Base-by-base conservation (phyloP, 2,888 invertebrate species). In the Diaprepes abbreviatus region DNA sequence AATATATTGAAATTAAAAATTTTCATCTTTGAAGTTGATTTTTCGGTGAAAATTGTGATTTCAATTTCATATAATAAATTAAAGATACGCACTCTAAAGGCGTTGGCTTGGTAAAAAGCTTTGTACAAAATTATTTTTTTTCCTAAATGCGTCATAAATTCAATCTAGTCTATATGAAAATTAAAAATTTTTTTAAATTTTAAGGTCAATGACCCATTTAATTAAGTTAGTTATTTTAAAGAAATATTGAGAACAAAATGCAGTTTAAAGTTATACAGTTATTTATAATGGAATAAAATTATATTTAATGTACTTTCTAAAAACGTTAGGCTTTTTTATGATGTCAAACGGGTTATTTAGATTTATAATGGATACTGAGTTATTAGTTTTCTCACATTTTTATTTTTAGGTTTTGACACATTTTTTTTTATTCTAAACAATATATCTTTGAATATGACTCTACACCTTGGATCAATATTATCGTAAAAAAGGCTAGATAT, bases 51-150 rank as follows among this genome's bases (percentile, higher is more conserved):
- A 57, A 57, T 38, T 38, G 21, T 19, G n/a, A 38, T 57, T 57
- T 57, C 24, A 36, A 57, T 57, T 7, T 14, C 16, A 14, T 21
- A 55, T 57, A 65, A 28, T 48, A n/a, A 55, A 48, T 60, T 38
- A 36, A 48, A 63, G 50, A 57, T 62, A 45, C 45, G 36, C 40
- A 68, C 50, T 68, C 31, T 31, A 55, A 65, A 70, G 70, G 70
- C 70, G 70, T 70, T 70, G 70, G 70, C 70, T 57, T 65, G 40
- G 43, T 28, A 60, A 62, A 24, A 66, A 66, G 43, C 55, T 60
- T 35, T 52, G 52, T 62, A 14, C 50, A 33, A 65, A 69, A 59
- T 52, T 65, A 58, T 64, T 64, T 64, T 70, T 70, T 59, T 50
- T 70, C 65, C 60, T 36, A 12, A 57, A 19, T 69, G 45, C 58